Percentiles rank a stretch among this genome's conserved stretches.
phyloP scores from a whole-genome alignment of 2,113 vertebrate genomes.

The Halcyon malimbica region DNA sequence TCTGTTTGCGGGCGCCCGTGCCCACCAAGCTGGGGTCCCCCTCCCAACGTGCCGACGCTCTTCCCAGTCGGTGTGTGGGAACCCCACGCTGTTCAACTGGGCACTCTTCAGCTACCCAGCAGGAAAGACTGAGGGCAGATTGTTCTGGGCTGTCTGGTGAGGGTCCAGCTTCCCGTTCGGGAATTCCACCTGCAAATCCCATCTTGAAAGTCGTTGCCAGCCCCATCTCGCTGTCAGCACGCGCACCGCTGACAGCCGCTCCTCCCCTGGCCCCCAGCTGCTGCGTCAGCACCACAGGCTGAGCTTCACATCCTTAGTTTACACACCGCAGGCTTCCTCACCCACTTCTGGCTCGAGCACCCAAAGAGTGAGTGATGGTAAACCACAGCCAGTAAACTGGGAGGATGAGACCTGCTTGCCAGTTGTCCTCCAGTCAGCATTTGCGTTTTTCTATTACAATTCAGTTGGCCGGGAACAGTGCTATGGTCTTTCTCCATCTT shows the following conservation, averaged over 20 bases:
- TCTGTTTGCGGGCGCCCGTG: neutral
- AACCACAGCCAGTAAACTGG: neutral
- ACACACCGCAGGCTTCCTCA: neutral
- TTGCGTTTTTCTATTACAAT: neutral
- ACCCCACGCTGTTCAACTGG: accelerated
- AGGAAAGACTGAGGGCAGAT: neutral
- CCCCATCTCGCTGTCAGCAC: neutral
- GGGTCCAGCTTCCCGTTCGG: neutral
- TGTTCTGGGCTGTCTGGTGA: neutral
- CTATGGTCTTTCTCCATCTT: accelerated
- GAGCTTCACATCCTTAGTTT: neutral
- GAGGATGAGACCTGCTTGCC: neutral
- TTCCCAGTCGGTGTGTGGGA: neutral
- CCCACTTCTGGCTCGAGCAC: neutral
- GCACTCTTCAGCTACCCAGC: neutral
- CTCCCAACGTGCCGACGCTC: neutral
- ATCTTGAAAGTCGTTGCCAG: neutral
- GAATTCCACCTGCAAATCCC: neutral
- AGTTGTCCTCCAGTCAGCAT: neutral
- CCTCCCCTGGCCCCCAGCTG: neutral
- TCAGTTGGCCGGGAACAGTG: neutral
- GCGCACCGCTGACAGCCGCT: neutral
- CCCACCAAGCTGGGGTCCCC: neutral
- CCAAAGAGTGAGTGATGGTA: neutral
- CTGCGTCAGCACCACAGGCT: neutral